Base-by-base conservation (phyloP, 2,888 invertebrate species). In the Drepanosiphum platanoidis region DNA sequence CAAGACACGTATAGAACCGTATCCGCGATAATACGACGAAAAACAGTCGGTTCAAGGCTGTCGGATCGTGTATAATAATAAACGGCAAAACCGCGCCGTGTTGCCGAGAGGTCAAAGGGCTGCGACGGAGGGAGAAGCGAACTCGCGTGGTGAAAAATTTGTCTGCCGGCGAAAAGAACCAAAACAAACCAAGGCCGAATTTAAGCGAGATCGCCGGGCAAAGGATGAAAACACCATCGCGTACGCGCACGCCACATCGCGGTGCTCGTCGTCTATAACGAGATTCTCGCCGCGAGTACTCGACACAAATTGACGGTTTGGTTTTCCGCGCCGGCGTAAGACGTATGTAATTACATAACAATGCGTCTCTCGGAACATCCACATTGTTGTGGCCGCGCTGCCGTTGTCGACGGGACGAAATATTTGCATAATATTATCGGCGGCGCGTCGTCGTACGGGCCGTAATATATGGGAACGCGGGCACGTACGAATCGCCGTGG, bases 281-380 rank as follows among this genome's bases (percentile, higher is more conserved):
- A 27, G 18, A n/a, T 58, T 3, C 4, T 3, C 27, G 61, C 27
- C 3, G 11, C 39, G 39, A 7, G 9, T 39, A 39, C 39, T 18
- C 46, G 46, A 46, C 11, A 77, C 4, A 77, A 77, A 77, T 77
- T 77, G 64, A 77, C 27, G 77, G 77, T 77, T 77, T 18, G 64
- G 27, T 64, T 61, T 77, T 61, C 61, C 36, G 11, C 27, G 39
- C 39, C 18, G 30, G 61, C 7, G n/a, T n/a, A n/a, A 30, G 61
- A 77, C 77, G 64, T 77, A 77, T n/a, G n/a, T 77, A 77, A 77
- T 77, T 77, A 77, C 11, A 11, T 15, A 64, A 70, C 18, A 36
- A 36, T 18, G 61, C 15, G 34, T 58, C 75, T 58, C 75, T 61
- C 22, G 18, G 34, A 18, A 39, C n/a, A 27, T 66, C n/a, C n/a